These are phyloP conservation scores for Euplagia quadripunctaria DNA, from an alignment of 2,888 invertebrate species.

Conservation along the genomic window DNA sequence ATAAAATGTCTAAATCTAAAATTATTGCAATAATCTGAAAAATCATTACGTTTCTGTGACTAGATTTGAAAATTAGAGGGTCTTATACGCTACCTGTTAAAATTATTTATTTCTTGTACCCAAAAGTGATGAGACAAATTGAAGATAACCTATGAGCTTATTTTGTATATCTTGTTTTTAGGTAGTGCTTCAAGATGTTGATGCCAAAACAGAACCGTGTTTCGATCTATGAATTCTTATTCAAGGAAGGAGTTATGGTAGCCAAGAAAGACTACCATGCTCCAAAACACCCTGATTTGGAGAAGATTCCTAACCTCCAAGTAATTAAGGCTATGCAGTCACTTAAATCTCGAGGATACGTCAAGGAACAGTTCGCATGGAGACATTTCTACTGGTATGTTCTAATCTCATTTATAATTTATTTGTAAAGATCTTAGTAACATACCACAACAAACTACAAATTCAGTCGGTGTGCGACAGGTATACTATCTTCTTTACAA, in stretches of 20 bases:
- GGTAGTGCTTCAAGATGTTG: conserved; percentile 95
- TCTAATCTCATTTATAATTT: background rate
- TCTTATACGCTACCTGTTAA: conserved; percentile 23
- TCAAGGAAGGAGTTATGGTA: conserved; percentile 99
- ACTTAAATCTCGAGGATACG: conserved; percentile 97
- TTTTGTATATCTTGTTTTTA: conserved; percentile 70
- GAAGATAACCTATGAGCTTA: conserved; percentile 61
- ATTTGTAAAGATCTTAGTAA: background rate
- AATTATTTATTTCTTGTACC: conserved; percentile 49
- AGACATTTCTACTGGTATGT: conserved; percentile 98
- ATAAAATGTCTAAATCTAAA: conserved; percentile 49
- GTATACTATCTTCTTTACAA: background rate
- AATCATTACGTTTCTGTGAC: conserved; percentile 22
- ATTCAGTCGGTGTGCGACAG: background rate
- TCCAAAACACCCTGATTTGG: conserved; percentile 98
- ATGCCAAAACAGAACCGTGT: conserved; percentile 99
- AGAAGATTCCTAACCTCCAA: conserved; percentile 98
- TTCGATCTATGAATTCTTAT: conserved; percentile 98
- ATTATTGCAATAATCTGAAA: conserved; percentile 54
- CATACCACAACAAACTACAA: background rate
- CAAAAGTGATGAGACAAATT: conserved; percentile 36
- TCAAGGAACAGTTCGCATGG: conserved; percentile 99
- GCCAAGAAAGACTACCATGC: conserved; percentile 99
- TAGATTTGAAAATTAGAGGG: conserved; percentile 21
- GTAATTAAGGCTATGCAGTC: conserved; percentile 99